Base-by-base conservation (phyloP, 2,113 vertebrate genomes). In the Pogonocichla stellata region DNA sequence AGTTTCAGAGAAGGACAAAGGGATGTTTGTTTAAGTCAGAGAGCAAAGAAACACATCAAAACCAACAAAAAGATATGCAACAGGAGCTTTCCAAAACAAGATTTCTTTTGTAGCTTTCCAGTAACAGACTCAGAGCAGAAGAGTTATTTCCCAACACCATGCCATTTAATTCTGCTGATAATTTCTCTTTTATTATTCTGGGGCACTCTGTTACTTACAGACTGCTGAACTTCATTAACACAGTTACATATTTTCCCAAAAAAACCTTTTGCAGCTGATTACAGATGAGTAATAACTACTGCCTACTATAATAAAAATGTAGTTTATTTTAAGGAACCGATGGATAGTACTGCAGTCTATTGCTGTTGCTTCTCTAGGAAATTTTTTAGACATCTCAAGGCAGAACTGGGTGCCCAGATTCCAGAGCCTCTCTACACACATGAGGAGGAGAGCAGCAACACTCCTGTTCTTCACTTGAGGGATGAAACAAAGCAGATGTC, bases 11-110 rank as follows among this genome's bases (percentile, higher is more conserved):
- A 64, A 90, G 47, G 80, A 94, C 86, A 90, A 92, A 67, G 47
- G 38, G 81, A 92, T 83, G 87, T 94, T 95, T 95, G 80, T 96
- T 94, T 95, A 96, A 97, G 67, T 71, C 60, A 60, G 19, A n/a
- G 61, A 94, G 36, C 40, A 89, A 71, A 80, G 50, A 86, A 54
- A 92, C 92, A 81, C 77, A 93, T 66, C 33, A 93, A 92, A 93
- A 94, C 74, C 62, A 92, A 92, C 58, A 86, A 75, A 61, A 72
- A 91, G 51, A 92, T 14, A 71, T 3, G 36, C 18, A 95, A 89
- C 10, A 13, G 8, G 12, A 95, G 28, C 50, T 89, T 93, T 84
- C 75, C 20, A 47, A 90, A 90, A 6, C 19, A 73, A 47, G 26
- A 70, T 42, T 14, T 73, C 66, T 66, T 66, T 34, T 47, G 31